Percentiles rank a stretch among this genome's conserved stretches.
Conservation (phyloP, 2,113 vertebrate genomes). For the Tetrao urogallus region DNA sequence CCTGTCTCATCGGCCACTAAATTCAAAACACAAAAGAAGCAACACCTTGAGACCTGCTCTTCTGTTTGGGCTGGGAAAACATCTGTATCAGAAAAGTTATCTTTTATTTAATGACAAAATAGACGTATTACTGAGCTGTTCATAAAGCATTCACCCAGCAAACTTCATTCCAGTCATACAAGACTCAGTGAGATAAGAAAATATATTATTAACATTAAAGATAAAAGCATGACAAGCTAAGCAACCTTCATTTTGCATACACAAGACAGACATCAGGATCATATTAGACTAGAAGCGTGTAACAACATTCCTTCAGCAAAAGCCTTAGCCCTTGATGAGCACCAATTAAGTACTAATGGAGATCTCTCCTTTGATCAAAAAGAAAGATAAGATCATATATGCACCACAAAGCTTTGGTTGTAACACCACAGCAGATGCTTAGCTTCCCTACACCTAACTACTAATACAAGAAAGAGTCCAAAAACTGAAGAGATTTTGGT, state of each 20-base stretch:
- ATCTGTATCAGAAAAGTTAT: neutral
- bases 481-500: neutral
- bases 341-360: slow-evolving; percentile 35
- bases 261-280: slow-evolving; percentile 13
- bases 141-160: neutral
- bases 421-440: neutral
- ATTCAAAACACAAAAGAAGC: neutral
- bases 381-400: slow-evolving; percentile 45
- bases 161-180: neutral
- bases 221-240: slow-evolving; percentile 25
- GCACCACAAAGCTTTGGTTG: slow-evolving; percentile 24
- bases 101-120: neutral
- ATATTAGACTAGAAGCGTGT: neutral
- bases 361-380: slow-evolving; percentile 59
- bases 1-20: neutral
- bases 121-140: neutral
- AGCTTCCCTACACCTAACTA: neutral
- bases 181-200: neutral
- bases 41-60: neutral
- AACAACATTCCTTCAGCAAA: slow-evolving; percentile 51
- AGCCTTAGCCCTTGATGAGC: slow-evolving; percentile 33
- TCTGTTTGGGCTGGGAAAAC: neutral
- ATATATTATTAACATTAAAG: neutral
- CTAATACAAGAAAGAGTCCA: neutral
- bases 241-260: neutral